phyloP scores from a whole-genome alignment of 37 sponge, comb jelly and placozoan species.

The Dysidea cf. avara region DNA sequence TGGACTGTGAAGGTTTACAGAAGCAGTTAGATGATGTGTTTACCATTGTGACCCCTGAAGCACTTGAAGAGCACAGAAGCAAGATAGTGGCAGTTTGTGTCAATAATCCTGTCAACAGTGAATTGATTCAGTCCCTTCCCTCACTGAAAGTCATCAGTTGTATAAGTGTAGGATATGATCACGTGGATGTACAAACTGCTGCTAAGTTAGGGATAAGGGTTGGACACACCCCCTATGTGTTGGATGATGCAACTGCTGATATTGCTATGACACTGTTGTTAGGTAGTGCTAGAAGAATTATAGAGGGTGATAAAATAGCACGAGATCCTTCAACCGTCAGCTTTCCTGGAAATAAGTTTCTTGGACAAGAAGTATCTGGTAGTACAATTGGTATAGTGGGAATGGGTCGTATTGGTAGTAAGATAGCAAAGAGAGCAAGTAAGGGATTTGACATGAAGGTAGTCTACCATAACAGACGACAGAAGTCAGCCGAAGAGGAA shows the following conservation, averaged over 20 bases:
- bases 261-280: conserved; percentile 76
- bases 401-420: conserved; percentile 85
- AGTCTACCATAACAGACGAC: conserved; percentile 76
- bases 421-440: conserved; percentile 75
- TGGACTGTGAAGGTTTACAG: conserved; percentile 16
- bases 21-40: conserved; percentile 36
- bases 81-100: conserved; percentile 48
- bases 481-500: conserved; percentile 33
- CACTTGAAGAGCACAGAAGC: conserved; percentile 20
- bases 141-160: conserved; percentile 73
- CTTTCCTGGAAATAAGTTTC: conserved; percentile 24
- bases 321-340: conserved; percentile 6
- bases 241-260: conserved; percentile 73
- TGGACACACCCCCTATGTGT: conserved; percentile 72
- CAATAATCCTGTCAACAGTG: conserved; percentile 15
- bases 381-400: conserved; percentile 83
- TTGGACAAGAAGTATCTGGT: conserved; percentile 63
- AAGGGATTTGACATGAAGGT: conserved; percentile 81
- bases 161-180: conserved; percentile 74
- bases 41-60: conserved; percentile 38
- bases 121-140: conserved; percentile 60
- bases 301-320: conserved; percentile 67
- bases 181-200: conserved; percentile 70
- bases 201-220: conserved; percentile 58
- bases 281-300: conserved; percentile 63